Evolutionary conservation across 2,113 vertebrate species (phyloP).

Genomic region (Sphyrna mokarran): DNA sequence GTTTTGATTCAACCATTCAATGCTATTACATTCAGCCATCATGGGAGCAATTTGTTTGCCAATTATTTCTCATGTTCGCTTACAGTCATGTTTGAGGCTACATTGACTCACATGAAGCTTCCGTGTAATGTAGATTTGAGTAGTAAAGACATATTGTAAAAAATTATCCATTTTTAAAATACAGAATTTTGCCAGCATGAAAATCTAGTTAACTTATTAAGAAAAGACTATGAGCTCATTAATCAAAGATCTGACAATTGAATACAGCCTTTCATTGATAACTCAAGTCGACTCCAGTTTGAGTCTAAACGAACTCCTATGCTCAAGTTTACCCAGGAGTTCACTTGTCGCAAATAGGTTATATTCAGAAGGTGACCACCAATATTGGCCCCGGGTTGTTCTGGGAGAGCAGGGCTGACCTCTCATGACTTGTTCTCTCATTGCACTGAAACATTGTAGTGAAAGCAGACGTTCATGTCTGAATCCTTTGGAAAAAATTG

Average conservation of each 20-base stretch:
- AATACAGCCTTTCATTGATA: neutral
- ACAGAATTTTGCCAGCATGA: neutral
- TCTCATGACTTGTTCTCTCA: no score
- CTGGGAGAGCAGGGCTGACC: no score
- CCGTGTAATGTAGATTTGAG: neutral
- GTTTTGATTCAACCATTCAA: neutral
- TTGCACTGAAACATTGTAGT: no score
- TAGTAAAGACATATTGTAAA: constrained; percentile 13
- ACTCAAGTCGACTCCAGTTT: neutral
- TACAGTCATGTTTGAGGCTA: neutral
- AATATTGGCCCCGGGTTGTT: no score
- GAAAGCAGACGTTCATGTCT: no score
- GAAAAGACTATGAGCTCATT: neutral
- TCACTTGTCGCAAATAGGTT: neutral
- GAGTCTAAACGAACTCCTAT: neutral
- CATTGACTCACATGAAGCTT: neutral
- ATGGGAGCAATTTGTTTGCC: neutral
- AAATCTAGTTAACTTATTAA: neutral
- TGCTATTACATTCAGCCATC: neutral
- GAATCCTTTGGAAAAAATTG: no score
- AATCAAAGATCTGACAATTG: neutral
- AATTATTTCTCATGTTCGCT: neutral
- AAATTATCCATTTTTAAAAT: neutral
- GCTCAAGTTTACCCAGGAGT: neutral
- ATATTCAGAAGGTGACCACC: neutral